These are phyloP conservation scores for Platycheirus albimanus DNA, from an alignment of 2,888 invertebrate genomes.

Conservation along the genomic window DNA sequence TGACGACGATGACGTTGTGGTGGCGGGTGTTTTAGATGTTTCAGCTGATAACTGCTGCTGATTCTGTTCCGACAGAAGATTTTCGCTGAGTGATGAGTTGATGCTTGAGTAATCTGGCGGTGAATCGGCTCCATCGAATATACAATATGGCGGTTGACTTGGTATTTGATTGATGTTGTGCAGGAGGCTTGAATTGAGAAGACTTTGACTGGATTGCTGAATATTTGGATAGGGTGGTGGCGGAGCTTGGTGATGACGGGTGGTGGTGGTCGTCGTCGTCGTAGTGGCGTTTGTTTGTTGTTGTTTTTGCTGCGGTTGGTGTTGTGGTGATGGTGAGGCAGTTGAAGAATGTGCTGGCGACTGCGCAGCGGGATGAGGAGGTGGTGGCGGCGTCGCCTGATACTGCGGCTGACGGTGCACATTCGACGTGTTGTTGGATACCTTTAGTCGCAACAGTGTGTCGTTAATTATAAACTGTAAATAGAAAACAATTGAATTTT, in stretches of 20 bases:
- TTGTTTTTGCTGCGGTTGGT: slow-evolving; percentile 69
- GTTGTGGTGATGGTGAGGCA: slow-evolving; percentile 27
- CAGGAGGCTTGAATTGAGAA: slow-evolving; percentile 80
- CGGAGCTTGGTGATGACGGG: slow-evolving; percentile 74
- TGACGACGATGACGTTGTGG: slow-evolving; percentile 50
- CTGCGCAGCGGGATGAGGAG: slow-evolving; percentile 57
- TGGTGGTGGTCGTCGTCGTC: slow-evolving; percentile 52
- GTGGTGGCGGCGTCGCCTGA: slow-evolving; percentile 56
- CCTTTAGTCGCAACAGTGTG: slow-evolving; percentile 82
- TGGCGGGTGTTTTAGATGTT: slow-evolving; percentile 56
- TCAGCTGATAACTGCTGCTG: slow-evolving; percentile 66
- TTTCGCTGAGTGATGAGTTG: slow-evolving; percentile 62
- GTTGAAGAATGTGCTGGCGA: slow-evolving; percentile 75
- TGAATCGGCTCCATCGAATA: slow-evolving; percentile 81
- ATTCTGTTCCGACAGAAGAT: slow-evolving; percentile 76
- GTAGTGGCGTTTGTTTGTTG: too few species aligned
- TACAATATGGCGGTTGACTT: slow-evolving; percentile 81
- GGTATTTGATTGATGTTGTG: slow-evolving; percentile 82
- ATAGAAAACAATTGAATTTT: not conserved
- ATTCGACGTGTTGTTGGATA: slow-evolving; percentile 76
- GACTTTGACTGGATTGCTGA: slow-evolving; percentile 75
- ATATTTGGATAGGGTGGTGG: slow-evolving; percentile 71
- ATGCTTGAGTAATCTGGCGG: slow-evolving; percentile 77
- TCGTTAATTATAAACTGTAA: slow-evolving; percentile 82
- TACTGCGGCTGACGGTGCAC: slow-evolving; percentile 66